These are phyloP conservation scores for Rhagonycha lutea DNA, from an alignment of 2,888 invertebrate species.

Conservation along the genomic window DNA sequence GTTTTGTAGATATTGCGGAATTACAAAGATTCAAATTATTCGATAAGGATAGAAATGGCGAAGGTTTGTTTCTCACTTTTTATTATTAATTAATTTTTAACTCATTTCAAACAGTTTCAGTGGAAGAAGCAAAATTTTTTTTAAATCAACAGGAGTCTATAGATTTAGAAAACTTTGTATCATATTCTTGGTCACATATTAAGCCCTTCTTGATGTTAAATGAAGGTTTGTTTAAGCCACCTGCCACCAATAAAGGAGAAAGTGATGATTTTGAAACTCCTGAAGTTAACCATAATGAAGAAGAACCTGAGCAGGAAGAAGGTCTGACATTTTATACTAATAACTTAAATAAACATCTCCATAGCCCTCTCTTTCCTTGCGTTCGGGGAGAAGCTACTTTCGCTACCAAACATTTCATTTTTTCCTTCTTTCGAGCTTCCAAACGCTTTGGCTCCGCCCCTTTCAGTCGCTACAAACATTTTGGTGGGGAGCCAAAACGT, in stretches of 20 bases:
- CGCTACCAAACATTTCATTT: too few relatives aligned
- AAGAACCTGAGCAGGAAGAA: constrained; percentile 37
- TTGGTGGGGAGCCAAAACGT: too few relatives aligned
- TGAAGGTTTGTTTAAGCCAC: constrained; percentile 69
- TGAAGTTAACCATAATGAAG: constrained; percentile 33
- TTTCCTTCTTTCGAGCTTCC: too few relatives aligned
- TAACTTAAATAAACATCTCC: too few relatives aligned
- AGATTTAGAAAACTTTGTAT: constrained; percentile 68
- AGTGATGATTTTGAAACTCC: constrained; percentile 32
- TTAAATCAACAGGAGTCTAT: constrained; percentile 71
- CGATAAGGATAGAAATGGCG: constrained; percentile 88
- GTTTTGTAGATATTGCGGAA: constrained; percentile 70
- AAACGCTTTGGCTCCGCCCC: too few relatives aligned
- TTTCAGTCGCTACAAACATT: too few relatives aligned
- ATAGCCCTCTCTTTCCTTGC: too few relatives aligned
- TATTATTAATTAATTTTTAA: background rate
- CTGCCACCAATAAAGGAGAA: constrained; percentile 42
- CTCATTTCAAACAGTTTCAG: constrained; percentile 63
- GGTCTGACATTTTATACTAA: background rate
- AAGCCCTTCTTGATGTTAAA: constrained; percentile 81
- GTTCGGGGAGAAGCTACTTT: too few relatives aligned
- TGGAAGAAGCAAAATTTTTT: constrained; percentile 83
- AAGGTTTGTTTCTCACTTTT: constrained; percentile 44
- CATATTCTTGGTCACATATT: constrained; percentile 74
- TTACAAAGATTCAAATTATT: constrained; percentile 75